Conservation (phyloP, 2,113 vertebrate genomes). For the Panurus biarmicus region DNA sequence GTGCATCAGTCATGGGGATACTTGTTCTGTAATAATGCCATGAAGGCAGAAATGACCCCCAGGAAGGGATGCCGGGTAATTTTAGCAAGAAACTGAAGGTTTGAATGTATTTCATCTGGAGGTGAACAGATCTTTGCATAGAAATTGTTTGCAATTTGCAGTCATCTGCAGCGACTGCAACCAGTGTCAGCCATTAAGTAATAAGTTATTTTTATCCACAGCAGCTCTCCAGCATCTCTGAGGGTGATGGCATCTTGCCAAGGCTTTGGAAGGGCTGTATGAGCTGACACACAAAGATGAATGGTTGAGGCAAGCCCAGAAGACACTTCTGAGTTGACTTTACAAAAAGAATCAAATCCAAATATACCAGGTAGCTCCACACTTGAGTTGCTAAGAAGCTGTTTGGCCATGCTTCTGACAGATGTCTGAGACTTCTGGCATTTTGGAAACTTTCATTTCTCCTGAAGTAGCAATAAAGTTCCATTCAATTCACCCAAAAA, state of each 20-base stretch:
- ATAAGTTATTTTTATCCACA: slow-evolving; percentile 31
- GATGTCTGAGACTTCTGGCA: not conserved
- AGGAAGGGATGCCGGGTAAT: not conserved
- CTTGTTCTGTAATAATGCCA: not conserved
- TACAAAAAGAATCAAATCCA: not conserved
- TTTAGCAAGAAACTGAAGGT: not conserved
- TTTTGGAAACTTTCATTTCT: not conserved
- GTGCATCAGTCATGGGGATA: not conserved
- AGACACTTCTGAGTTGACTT: not conserved
- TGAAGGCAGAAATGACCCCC: not conserved
- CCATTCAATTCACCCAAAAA: not conserved
- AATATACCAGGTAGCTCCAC: not conserved
- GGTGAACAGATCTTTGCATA: not conserved
- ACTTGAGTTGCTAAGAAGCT: not conserved
- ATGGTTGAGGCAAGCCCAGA: not conserved
- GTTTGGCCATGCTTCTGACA: not conserved
- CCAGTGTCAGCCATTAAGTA: not conserved
- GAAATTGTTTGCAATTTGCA: not conserved
- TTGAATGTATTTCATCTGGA: not conserved
- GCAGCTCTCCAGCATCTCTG: not conserved
- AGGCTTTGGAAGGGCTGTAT: not conserved
- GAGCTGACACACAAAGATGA: slow-evolving; percentile 2
- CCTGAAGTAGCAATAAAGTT: not conserved
- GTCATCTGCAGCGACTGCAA: not conserved
- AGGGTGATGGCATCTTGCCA: not conserved